Base-by-base conservation (phyloP, 2,888 invertebrate species). In the Drosophila atripex region DNA sequence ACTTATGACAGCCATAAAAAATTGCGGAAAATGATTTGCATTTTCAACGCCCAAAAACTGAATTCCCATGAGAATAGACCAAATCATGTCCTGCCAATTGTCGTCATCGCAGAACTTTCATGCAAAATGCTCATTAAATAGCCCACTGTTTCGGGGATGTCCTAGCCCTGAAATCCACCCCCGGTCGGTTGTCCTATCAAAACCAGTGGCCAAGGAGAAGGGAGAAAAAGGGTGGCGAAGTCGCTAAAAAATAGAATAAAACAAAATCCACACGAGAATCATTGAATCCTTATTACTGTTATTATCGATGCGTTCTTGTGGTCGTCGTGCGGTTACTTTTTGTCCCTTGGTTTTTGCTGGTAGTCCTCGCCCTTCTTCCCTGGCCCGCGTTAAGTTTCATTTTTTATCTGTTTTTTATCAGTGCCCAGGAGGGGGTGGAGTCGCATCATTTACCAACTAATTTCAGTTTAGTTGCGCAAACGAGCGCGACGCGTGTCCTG, bases 231-330 rank as follows among this genome's bases (percentile, higher is more conserved):
- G 70, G 75, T 76, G 65, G 73, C 52, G 25, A 23, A 51, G 61
- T 53, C 59, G 68, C 69, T 75, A 84, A 47, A 64, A 64, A 65
- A 65, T 38, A 41, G 30, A 65, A 66, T 53, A 53, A 53, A 64
- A 43, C 65, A 65, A 56, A 64, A 64, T 53, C 18, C 77, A 77
- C 77, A 77, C 70, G 77, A 75, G 79, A 87, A 88, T 87, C 83
- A 80, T 88, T 83, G 87, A 88, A 86, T 88, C 77, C 80, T 86
- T 88, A 87, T 88, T 87, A 87, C 78, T 63, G 83, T 77, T 77
- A 86, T 85, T 88, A 85, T 77, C 80, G 71, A 75, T 71, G 69
- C 71, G 58, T 69, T 79, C 63, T 65, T 80, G 84, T 51, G 78
- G 74, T 80, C 64, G 64, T 64, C 23, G n/a, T 76, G 66, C 61